Evolutionary conservation across 2,797 vertebrate genomes (phyloP).

Genomic region (Tenualosa thibaudeaui): DNA sequence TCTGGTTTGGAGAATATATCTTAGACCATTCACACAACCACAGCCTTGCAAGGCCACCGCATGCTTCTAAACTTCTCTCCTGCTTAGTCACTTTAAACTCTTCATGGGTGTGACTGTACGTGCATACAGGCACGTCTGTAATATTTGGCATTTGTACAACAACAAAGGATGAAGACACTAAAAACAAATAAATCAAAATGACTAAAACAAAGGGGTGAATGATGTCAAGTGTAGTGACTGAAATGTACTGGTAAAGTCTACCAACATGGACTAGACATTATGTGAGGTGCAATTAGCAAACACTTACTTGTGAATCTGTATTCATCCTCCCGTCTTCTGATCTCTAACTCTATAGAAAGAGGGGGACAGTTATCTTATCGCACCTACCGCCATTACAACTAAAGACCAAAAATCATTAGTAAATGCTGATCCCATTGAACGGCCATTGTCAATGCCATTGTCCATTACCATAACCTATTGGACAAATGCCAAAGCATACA

Average conservation of each 20-base stretch:
- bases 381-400: constrained; percentile 46
- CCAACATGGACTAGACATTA: background rate
- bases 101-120: background rate
- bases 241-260: background rate
- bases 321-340: constrained; percentile 99
- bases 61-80: too few relatives aligned
- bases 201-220: constrained; percentile 24
- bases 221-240: background rate
- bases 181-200: constrained; percentile 22
- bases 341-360: constrained; percentile 95
- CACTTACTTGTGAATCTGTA: constrained; percentile 99
- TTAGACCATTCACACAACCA: background rate
- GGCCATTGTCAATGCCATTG: background rate
- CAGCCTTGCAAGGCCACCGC: too few relatives aligned
- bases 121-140: constrained; percentile 49
- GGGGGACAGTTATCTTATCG: constrained; percentile 76
- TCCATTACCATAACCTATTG: constrained; percentile 51
- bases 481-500: constrained; percentile 75
- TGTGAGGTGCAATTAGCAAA: background rate
- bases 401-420: constrained; percentile 29
- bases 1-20: background rate
- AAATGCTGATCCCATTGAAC: background rate
- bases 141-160: constrained; percentile 74
- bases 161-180: background rate
- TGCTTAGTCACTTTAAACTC: background rate